phyloP scores from a whole-genome alignment of 1,140 invertebrate genomes.

The Drosophila punjabiensis region DNA sequence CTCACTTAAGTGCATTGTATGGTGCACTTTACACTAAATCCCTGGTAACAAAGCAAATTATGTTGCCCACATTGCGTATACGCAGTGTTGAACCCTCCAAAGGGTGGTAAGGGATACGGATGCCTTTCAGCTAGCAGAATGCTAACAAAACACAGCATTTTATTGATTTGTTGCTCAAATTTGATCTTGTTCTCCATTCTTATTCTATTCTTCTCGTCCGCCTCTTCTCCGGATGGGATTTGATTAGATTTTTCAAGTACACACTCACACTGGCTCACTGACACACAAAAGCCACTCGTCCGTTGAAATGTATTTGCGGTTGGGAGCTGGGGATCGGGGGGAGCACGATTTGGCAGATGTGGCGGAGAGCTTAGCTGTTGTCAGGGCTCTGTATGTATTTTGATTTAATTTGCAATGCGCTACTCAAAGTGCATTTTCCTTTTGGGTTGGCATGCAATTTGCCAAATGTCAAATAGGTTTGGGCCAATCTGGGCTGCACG shows the following conservation, averaged over 20 bases:
- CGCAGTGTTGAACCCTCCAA: constrained; percentile 44
- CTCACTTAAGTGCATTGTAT: constrained; percentile 31
- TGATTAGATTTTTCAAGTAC: constrained; percentile 64
- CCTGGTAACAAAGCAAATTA: constrained; percentile 6
- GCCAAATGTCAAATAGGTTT: constrained; percentile 53
- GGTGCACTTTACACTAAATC: constrained; percentile 2
- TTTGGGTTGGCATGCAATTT: constrained; percentile 50
- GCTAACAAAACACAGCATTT: constrained; percentile 41
- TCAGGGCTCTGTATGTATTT: constrained; percentile 63
- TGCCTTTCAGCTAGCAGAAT: constrained; percentile 7
- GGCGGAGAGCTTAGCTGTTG: constrained; percentile 50
- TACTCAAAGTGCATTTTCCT: constrained; percentile 59
- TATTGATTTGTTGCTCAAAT: constrained; percentile 71
- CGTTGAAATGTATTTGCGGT: constrained; percentile 63
- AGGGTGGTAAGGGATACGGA: background rate
- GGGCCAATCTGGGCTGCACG: constrained; percentile 46
- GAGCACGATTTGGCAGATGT: constrained; percentile 22
- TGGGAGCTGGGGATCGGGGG: constrained; percentile 15
- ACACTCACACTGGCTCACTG: constrained; percentile 14
- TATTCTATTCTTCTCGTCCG: constrained; percentile 8
- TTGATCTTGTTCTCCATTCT: constrained; percentile 59
- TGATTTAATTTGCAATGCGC: constrained; percentile 72
- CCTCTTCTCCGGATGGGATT: constrained; percentile 52
- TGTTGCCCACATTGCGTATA: constrained; percentile 52
- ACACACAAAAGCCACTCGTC: constrained; percentile 46